Conservation (phyloP, 2,113 vertebrate genomes). For the Melanocharis versteri region DNA sequence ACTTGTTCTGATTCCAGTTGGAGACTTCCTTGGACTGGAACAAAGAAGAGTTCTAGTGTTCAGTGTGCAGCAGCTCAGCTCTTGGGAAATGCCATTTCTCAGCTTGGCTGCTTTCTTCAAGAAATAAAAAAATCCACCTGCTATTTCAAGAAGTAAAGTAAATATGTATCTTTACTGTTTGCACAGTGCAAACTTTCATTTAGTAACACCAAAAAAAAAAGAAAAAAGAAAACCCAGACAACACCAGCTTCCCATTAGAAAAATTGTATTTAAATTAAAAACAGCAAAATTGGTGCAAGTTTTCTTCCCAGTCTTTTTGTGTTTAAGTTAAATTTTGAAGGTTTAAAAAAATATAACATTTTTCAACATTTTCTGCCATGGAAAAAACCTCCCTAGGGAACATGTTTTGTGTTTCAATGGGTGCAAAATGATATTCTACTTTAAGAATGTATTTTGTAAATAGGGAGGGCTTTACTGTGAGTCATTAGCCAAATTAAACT, state of each 20-base stretch:
- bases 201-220: neutral
- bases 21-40: neutral
- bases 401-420: neutral
- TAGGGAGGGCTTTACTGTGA: neutral
- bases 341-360: neutral
- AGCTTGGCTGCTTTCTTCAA: neutral
- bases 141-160: neutral
- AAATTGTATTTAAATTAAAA: neutral
- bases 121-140: neutral
- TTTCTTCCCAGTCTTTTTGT: neutral
- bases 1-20: neutral
- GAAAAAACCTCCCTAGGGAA: neutral
- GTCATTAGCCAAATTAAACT: neutral
- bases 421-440: neutral
- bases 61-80: neutral
- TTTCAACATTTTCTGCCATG: neutral
- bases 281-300: neutral
- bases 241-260: neutral
- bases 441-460: neutral
- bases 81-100: neutral
- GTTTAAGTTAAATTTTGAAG: neutral
- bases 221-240: rapidly evolving
- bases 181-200: neutral
- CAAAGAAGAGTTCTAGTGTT: neutral
- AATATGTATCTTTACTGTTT: constrained; percentile 2